Base-by-base conservation (phyloP, 2,797 vertebrate species). In the Neopelma chrysocephalum region DNA sequence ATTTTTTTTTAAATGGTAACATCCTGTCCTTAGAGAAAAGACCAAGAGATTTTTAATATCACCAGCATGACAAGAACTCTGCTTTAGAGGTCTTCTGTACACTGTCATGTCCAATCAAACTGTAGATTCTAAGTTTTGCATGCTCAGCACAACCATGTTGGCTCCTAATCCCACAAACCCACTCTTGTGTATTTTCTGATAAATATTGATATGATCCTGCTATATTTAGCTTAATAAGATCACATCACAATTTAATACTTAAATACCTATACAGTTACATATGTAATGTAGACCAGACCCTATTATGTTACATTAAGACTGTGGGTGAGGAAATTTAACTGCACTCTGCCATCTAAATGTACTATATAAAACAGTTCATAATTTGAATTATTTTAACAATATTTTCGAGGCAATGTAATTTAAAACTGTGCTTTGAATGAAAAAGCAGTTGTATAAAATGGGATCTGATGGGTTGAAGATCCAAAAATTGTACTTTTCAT, bases 51-150 rank as follows among this genome's bases (percentile, higher is more conserved):
- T 14, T 8, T 71, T 38, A 40, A 40, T 61, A 61, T 18, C 12
- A 4, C 10, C 17, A 69, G 10, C 4, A 65, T 1, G 7, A 31
- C 14, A 87, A 56, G 25, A 88, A 36, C 17, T 72, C 19, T 80
- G 1, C 14, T 75, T 82, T 27, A 64, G 13, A 51, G 22, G 21
- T 64, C 10, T 31, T 69, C 51, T 76, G 34, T 70, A 68, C 6
- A 23, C 10, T 56, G 11, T 3, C 0, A 2, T 14, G 5, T 72
- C 43, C 50, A 78, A 6, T 5, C 3, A 15, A 65, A 47, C 4
- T 25, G 34, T n/a, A 27, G 38, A 77, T 17, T 54, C 2, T 32
- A 29, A 76, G 18, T 34, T 42, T 21, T 22, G 27, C 20, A 10
- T n/a, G 50, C 23, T 53, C 27, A 45, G 50, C 27, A 61, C 29